These are phyloP conservation scores for Tyto alba DNA, from an alignment of 2,113 vertebrate genomes.

Conservation along the genomic window DNA sequence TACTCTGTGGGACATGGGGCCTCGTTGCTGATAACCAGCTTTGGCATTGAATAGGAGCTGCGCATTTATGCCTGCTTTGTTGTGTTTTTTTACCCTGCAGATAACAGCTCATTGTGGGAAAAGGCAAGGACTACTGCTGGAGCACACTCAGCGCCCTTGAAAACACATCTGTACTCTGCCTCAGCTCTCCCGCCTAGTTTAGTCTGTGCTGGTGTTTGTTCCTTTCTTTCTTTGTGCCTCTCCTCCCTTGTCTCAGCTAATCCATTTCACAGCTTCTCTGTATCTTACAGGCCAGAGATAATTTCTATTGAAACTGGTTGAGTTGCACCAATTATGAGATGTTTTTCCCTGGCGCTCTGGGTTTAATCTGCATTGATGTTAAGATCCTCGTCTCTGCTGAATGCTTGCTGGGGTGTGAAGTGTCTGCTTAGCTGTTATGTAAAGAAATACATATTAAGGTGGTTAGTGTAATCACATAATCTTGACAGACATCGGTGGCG, in stretches of 20 bases:
- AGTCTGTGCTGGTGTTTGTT: background rate
- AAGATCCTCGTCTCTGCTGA: background rate
- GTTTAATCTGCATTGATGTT: conserved; percentile 3
- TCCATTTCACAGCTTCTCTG: background rate
- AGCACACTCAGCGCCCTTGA: background rate
- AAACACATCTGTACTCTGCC: background rate
- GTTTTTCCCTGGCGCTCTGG: background rate
- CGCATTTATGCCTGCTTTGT: background rate
- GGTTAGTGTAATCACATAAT: background rate
- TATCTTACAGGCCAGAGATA: background rate
- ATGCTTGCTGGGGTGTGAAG: background rate
- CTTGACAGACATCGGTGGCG: background rate
- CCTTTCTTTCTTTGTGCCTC: background rate
- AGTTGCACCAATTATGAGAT: background rate
- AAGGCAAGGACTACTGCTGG: background rate
- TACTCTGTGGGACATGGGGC: background rate
- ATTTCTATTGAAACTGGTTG: background rate
- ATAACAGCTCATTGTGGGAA: background rate
- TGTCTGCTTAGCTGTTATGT: background rate
- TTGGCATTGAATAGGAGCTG: background rate
- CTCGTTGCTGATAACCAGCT: background rate
- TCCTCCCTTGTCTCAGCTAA: background rate
- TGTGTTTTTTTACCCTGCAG: background rate
- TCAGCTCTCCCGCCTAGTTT: background rate
- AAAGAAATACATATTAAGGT: conserved; percentile 3